phyloP scores from a whole-genome alignment of 2,113 vertebrate genomes.

The Gila orcuttii region DNA sequence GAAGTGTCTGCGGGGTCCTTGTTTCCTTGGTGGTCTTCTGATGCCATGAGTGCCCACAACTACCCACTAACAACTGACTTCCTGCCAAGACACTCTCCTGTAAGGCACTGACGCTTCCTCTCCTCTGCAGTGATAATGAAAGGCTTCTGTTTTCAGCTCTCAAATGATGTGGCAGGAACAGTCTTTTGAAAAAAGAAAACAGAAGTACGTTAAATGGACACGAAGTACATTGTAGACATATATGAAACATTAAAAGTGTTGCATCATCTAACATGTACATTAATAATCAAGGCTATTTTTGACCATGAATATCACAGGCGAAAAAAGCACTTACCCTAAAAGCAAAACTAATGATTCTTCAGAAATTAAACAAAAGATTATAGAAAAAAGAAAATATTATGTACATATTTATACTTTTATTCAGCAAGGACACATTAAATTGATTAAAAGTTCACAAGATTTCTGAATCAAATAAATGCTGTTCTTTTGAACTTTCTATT shows the following conservation, averaged over 20 bases:
- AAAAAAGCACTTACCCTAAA: background rate
- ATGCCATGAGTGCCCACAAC: conserved; percentile 63
- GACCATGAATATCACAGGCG: background rate
- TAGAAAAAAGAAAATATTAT: background rate
- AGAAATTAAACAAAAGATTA: background rate
- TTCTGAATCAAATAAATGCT: background rate
- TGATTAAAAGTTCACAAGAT: background rate
- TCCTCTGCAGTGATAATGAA: conserved; percentile 42
- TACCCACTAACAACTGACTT: conserved; percentile 56
- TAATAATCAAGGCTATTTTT: conserved; percentile 46
- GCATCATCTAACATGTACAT: conserved; percentile 5
- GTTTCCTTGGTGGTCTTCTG: conserved; percentile 64
- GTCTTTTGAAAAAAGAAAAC: conserved; percentile 27
- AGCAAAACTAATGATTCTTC: background rate
- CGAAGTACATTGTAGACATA: background rate
- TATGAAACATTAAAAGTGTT: background rate
- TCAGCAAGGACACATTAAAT: background rate
- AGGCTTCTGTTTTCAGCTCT: conserved; percentile 28
- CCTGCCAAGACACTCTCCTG: background rate
- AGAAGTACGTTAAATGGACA: background rate
- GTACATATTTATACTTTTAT: background rate
- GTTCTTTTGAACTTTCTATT: background rate
- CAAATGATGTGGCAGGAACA: conserved; percentile 14
- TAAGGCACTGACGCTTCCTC: background rate
- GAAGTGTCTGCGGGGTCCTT: conserved; percentile 80